phyloP scores from a whole-genome alignment of 2,888 invertebrate species.

The Cheilosia variabilis region DNA sequence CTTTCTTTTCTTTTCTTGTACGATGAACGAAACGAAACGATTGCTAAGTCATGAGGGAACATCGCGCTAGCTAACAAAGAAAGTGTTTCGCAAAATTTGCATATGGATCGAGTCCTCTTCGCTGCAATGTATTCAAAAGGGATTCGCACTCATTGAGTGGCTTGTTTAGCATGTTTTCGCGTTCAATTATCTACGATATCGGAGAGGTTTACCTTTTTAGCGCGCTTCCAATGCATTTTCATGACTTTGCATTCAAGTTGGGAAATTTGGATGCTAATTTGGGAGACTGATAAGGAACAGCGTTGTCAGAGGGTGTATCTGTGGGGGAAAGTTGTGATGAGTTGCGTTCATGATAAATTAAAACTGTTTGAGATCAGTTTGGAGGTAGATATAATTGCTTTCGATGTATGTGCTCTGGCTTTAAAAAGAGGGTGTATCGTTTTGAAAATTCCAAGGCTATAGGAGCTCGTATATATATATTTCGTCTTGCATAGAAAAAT shows the following conservation, averaged over 20 bases:
- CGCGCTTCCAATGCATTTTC: conserved; percentile 62
- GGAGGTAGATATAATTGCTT: too few species aligned
- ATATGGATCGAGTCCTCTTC: conserved; percentile 25
- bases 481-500: too few species aligned
- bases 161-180: conserved; percentile 64
- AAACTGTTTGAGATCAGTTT: too few species aligned
- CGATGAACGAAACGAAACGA: conserved; percentile 44
- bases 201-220: conserved; percentile 47
- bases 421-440: too few species aligned
- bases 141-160: conserved; percentile 34
- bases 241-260: conserved; percentile 57
- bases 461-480: too few species aligned
- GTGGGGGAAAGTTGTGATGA: neutral
- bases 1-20: neutral
- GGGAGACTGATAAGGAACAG: conserved; percentile 43
- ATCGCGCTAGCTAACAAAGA: conserved; percentile 40
- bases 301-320: neutral
- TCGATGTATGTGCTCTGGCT: too few species aligned
- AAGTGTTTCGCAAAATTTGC: conserved; percentile 35
- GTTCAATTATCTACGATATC: conserved; percentile 69
- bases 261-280: conserved; percentile 71
- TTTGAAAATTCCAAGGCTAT: too few species aligned
- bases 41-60: conserved; percentile 46
- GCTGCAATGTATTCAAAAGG: conserved; percentile 29
- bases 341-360: neutral